Evolutionary conservation across 2,888 invertebrate genomes (phyloP), one percentile per base, ranked within the genome.

Genomic region (Drosophila fungiperda): DNA sequence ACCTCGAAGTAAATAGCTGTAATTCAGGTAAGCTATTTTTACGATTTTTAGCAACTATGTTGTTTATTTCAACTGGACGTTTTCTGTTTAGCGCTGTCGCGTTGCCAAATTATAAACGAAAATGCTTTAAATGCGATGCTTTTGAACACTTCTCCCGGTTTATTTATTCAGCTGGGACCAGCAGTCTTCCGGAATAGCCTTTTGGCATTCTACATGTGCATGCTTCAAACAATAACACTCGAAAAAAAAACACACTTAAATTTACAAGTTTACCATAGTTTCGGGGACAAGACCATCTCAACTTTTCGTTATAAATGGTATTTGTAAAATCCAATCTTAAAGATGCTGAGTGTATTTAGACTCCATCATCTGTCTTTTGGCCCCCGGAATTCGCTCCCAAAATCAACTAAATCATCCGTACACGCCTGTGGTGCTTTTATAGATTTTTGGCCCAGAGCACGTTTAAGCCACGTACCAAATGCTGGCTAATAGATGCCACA

Each of bases 81-180:
- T 70, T 53, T 66, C 26, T 85, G 77, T 87, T 85, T 86, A 80
- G 78, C 73, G 78, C 84, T 89, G 84, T 89, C 84, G 84, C 82
- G 69, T 64, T 72, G 60, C 26, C 52, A 68, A 69, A 73, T 83
- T 84, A 79, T 87, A 86, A 89, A 76, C 89, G 87, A 73, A 60
- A 20, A 70, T 53, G 61, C 15, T 62, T 49, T 54, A 57, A 58
- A 49, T 62, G 35, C 33, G 32, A 20, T 50, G 57, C n/a, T 26
- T 3, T 36, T 15, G 17, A 36, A 9, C 54, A 36, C n/a, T 12
- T n/a, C n/a, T 55, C 7, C 36, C 54, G 6, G 26, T 26, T 7
- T n/a, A 26, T 54, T 12, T 38, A 36, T 15, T 23, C 26, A 26
- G 23, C 36, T 15, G 35, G 38, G 35, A 35, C 35, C 38, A 9